Evolutionary conservation across 1,140 invertebrate species (phyloP).

Genomic region (Diuraphis noxia): DNA sequence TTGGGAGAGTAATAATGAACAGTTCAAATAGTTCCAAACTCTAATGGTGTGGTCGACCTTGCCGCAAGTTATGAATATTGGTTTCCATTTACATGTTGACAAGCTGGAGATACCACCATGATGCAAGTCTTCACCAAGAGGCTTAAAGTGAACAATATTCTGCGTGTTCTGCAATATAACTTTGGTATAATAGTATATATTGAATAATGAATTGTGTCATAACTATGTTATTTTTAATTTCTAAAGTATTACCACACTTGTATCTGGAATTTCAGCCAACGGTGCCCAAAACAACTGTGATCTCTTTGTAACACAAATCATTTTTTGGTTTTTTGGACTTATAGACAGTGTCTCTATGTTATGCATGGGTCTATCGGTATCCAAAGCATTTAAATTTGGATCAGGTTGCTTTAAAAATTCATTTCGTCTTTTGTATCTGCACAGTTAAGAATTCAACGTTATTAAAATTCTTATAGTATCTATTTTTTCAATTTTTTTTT

Average conservation of each 20-base stretch:
- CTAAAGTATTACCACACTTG: neutral
- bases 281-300: conserved; percentile 67
- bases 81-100: conserved; percentile 84
- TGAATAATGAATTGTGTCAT: neutral
- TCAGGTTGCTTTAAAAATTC: conserved; percentile 8
- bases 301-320: conserved; percentile 67
- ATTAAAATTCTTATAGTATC: neutral
- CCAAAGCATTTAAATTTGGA: conserved; percentile 3
- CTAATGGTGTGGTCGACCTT: conserved; percentile 77
- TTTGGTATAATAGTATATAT: neutral
- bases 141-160: conserved; percentile 60
- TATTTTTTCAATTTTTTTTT: neutral
- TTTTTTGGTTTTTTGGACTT: conserved; percentile 64
- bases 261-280: neutral
- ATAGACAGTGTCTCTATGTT: conserved; percentile 60
- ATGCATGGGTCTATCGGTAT: conserved; percentile 34
- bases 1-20: conserved; percentile 76
- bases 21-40: conserved; percentile 87
- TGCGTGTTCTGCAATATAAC: neutral
- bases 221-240: neutral
- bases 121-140: conserved; percentile 76
- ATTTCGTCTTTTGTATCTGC: conserved; percentile 25
- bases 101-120: conserved; percentile 76
- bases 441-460: neutral
- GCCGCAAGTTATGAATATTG: conserved; percentile 83